Evolutionary conservation across 2,113 vertebrate genomes (phyloP), one percentile per base, ranked within the genome.

Genomic region (Cervus canadensis): DNA sequence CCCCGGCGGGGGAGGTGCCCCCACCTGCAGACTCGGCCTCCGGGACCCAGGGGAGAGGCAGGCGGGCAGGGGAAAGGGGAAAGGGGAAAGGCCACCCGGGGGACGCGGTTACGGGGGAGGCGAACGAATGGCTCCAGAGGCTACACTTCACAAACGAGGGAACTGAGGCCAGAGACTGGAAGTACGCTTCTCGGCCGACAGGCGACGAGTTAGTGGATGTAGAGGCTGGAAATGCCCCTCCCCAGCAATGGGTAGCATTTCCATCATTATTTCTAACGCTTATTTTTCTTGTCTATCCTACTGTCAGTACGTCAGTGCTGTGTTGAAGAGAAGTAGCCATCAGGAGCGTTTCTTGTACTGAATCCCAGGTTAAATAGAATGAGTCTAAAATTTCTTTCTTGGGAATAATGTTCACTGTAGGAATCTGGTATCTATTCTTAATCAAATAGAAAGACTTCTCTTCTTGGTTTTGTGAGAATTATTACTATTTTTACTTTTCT

Each of bases 31-130:
- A 74, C 36, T 0, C 0, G 1, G 11, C 28, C 33, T n/a, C 45
- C 36, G 4, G 11, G 19, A 6, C 67, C 26, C 52, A 60, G 36
- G 59, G 11, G 25, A 88, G 76, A 43, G n/a, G 30, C 81, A n/a
- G n/a, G n/a, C 48, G 48, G 48, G 13, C 48, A 50, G 56, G 21
- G 56, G 26, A 52, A 7, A 25, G n/a, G 28, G 56, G 26, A 52
- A 7, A 25, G n/a, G 28, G n/a, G 8, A 67, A 79, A 43, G 48
- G 13, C 48, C 12, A 0, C 33, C 43, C 36, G 10, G 54, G 1
- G 0, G 30, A 16, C 0, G 6, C 4, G 10, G 28, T 57, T 17
- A 4, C 1, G 3, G 26, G n/a, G 3, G 3, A 60, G 28, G 33
- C 10, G 13, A 74, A 36, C 2, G 0, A 50, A 54, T 7, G 30